Percentiles rank a stretch among this genome's conserved stretches.
Conservation (phyloP, 2,797 vertebrate genomes). For the Mionectes olivaceus region DNA sequence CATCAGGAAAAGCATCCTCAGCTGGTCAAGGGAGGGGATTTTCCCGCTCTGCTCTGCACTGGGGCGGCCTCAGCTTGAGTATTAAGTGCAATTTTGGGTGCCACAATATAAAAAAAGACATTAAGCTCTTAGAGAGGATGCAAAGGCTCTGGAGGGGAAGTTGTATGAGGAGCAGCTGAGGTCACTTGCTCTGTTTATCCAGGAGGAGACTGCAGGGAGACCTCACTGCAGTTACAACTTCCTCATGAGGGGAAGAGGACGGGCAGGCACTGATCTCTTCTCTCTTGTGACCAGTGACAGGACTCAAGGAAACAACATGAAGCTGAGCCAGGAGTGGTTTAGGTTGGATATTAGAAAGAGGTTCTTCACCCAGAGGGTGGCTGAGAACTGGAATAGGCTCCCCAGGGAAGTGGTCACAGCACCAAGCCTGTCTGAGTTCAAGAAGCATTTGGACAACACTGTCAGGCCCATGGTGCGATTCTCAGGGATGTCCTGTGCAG, state of each 20-base stretch:
- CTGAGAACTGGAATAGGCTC: neutral
- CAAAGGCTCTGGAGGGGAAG: neutral
- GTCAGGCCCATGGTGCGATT: neutral
- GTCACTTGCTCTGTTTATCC: neutral
- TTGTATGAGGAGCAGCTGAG: neutral
- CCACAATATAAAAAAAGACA: neutral
- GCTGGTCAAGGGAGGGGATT: neutral
- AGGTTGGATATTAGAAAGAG: neutral
- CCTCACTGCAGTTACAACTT: neutral
- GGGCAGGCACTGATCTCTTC: neutral
- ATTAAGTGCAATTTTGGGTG: neutral
- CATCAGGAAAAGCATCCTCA: neutral
- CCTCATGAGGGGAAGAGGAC: neutral
- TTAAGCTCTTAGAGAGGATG: neutral
- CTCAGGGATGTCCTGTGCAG: neutral
- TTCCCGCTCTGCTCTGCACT: neutral
- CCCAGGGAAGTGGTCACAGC: neutral
- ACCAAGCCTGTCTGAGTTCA: neutral
- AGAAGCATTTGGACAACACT: neutral
- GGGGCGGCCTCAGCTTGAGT: neutral
- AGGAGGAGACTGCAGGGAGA: neutral
- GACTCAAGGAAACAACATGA: neutral
- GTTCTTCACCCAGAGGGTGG: neutral
- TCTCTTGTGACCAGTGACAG: neutral
- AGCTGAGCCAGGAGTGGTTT: neutral